A percentile compares a stretch with the other conserved stretches of the same genome.
Conservation (phyloP, 2,797 vertebrate species). For the Rhynchonycteris naso region DNA sequence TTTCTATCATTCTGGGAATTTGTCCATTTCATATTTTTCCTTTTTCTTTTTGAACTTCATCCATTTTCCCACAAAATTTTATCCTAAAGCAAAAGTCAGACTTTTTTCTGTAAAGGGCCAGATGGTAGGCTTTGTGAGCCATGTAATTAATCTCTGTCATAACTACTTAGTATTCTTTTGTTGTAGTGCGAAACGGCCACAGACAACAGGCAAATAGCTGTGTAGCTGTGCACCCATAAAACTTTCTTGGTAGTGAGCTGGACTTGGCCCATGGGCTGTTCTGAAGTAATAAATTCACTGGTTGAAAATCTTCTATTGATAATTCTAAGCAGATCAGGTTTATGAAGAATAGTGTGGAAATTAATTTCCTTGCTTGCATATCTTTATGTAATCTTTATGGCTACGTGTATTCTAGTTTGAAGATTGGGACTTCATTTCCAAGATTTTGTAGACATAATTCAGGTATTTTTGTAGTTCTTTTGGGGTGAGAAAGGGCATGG, state of each 20-base stretch:
- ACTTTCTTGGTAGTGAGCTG: not conserved
- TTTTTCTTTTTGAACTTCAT: slow-evolving; percentile 2
- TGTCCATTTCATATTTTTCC: not conserved
- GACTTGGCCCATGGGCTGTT: not conserved
- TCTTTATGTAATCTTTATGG: not conserved
- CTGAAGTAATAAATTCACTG: not conserved
- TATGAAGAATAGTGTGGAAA: not conserved
- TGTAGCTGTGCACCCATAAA: not conserved
- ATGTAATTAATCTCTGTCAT: not conserved
- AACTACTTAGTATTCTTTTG: not conserved
- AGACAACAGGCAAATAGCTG: not conserved
- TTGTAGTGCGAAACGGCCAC: not conserved
- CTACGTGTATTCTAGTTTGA: not conserved
- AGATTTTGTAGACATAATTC: not conserved
- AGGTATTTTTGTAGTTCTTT: not conserved
- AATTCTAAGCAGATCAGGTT: not conserved
- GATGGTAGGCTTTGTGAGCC: not conserved
- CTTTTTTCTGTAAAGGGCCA: not conserved
- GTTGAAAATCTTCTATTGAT: not conserved
- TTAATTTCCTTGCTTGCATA: not conserved
- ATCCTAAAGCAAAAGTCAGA: not conserved
- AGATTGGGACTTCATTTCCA: slow-evolving; percentile 2
- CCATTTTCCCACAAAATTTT: not conserved
- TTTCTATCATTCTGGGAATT: slow-evolving; percentile 35
- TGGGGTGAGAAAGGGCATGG: not conserved